Percentiles rank a stretch among this genome's conserved stretches.
Conservation (phyloP, 2,888 invertebrate genomes). For the Macaria liturata region DNA sequence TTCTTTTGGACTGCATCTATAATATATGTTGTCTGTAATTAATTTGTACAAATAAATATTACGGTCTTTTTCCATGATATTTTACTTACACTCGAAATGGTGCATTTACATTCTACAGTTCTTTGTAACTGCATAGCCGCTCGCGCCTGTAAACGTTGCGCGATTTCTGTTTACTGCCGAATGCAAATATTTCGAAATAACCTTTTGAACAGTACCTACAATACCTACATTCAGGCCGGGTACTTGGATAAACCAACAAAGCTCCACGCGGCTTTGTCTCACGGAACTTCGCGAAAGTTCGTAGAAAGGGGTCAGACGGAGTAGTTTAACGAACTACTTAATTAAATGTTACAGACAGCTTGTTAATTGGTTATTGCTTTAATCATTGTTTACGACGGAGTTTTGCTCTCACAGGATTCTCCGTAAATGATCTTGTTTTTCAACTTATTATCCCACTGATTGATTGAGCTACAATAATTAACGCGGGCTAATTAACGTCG, state of each 20-base stretch:
- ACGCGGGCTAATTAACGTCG: too few species aligned
- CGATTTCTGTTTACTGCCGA: conserved; percentile 52
- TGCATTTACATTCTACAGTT: too few species aligned
- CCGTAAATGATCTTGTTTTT: too few species aligned
- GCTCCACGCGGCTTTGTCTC: conserved; percentile 29
- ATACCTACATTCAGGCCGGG: conserved; percentile 20
- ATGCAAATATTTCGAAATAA: conserved; percentile 61
- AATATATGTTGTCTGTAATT: too few species aligned
- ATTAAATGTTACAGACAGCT: conserved; percentile 27
- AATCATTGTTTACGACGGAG: conserved; percentile 36
- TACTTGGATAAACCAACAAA: conserved; percentile 38
- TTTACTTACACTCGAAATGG: too few species aligned
- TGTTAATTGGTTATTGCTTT: conserved; percentile 2
- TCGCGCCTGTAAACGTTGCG: conserved; percentile 37
- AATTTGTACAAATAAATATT: too few species aligned
- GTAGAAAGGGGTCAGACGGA: conserved; percentile 17
- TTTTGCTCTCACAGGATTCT: background rate
- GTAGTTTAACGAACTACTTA: conserved; percentile 34
- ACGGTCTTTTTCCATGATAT: too few species aligned
- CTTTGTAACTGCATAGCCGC: conserved; percentile 1
- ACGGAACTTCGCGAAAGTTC: conserved; percentile 18
- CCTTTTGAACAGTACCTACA: conserved; percentile 49
- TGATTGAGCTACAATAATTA: too few species aligned
- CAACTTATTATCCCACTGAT: too few species aligned
- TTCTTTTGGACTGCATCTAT: too few species aligned